Conservation (phyloP, 2,888 invertebrate species). For the Meteorus cinctellus region DNA sequence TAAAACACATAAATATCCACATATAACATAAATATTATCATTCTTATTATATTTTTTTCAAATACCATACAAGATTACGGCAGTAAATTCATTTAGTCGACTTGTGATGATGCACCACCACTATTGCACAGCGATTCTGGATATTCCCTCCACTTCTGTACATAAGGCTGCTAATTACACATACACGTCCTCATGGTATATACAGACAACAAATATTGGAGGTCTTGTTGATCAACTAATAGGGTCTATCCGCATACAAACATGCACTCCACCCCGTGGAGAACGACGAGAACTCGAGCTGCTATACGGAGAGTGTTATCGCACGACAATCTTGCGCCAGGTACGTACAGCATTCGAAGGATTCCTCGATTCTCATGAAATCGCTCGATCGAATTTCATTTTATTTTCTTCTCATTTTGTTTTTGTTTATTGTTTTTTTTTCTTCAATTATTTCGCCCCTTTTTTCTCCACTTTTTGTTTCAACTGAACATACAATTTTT, state of each 20-base stretch:
- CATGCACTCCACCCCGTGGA: constrained; percentile 40
- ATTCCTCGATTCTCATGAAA: constrained; percentile 48
- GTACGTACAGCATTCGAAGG: constrained; percentile 38
- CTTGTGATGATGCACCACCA: constrained; percentile 37
- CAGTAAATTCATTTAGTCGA: constrained; percentile 51
- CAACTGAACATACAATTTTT: constrained; percentile 1
- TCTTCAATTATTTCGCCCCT: not conserved
- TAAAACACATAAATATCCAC: not conserved
- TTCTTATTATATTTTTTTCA: not conserved
- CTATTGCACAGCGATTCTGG: not conserved
- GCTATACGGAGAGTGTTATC: constrained; percentile 47
- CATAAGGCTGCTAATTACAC: constrained; percentile 25
- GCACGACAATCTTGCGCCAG: constrained; percentile 46
- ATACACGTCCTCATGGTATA: constrained; percentile 6
- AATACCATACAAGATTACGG: constrained; percentile 47
- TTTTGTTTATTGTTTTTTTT: not conserved
- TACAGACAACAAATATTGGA: constrained; percentile 14
- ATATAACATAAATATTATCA: not conserved
- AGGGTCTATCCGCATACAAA: constrained; percentile 41
- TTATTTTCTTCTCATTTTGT: not conserved
- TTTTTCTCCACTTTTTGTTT: not conserved
- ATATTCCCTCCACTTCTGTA: constrained; percentile 24
- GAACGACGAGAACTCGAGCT: constrained; percentile 42
- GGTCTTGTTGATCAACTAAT: constrained; percentile 53
- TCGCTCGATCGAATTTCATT: constrained; percentile 39